Base-by-base conservation (phyloP, 2,113 vertebrate genomes). In the Myodes glareolus region DNA sequence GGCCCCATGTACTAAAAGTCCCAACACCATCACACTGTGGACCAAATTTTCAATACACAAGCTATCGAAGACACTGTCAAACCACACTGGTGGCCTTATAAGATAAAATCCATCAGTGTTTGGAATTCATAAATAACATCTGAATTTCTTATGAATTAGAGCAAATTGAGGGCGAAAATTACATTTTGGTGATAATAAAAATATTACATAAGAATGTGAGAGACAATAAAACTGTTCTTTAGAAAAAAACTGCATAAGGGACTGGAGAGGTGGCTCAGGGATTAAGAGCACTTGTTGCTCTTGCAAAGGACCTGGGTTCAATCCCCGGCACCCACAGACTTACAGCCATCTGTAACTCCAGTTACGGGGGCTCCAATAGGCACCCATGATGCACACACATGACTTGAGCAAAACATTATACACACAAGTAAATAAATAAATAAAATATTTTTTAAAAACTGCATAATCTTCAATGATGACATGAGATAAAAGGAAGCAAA, bases 401-500 rank as follows among this genome's bases (percentile, higher is more conserved):
- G 7, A 58, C 17, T 58, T 7, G 1, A 19, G 19, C 16, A 68
- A 68, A 68, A 68, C 29, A 68, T 68, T 14, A 33, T 33, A 33
- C 31, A 68, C 67, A 68, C 29, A 68, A 68, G 67, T 31, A 45
- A 45, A 33, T 36, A 72, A 72, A n/a, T n/a, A n/a, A 72, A 72
- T 36, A 70, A 72, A 36, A 70, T 31, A 7, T 17, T 7, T 72
- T 72, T 76, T 23, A 92, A 65, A 92, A 58, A 75, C 92, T 90
- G 77, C 96, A 96, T 80, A 55, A 80, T 72, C 45, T 95, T 95
- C n/a, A 93, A 89, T 84, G 68, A 91, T 89, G 67, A 58, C 50
- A 76, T 80, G 82, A 95, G 95, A 84, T 63, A n/a, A 92, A 52
- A 90, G 84, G 81, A 90, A 96, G 87, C 90, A 75, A 96, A 80